Conservation (phyloP, 92 coral and sea anemone species). For the Heliopora coerulea region DNA sequence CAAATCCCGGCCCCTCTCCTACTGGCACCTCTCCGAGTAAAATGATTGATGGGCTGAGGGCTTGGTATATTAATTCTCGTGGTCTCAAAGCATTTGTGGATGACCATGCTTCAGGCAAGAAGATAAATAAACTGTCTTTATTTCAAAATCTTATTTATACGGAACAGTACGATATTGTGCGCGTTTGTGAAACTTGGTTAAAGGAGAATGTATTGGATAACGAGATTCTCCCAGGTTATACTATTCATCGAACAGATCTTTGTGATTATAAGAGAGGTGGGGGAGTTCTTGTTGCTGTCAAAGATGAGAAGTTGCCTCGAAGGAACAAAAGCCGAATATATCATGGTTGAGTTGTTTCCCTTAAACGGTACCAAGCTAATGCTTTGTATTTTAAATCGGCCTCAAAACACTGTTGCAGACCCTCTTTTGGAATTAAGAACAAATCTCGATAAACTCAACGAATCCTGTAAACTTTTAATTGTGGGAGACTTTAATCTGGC, state of each 20-base stretch:
- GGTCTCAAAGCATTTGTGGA: conserved; percentile 6
- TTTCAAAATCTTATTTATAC: not conserved
- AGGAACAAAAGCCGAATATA: not conserved
- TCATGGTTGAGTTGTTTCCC: conserved; percentile 16
- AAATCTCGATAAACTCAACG: not conserved
- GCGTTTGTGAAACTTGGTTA: conserved; percentile 35
- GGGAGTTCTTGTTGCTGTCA: conserved; percentile 30
- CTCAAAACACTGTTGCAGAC: not conserved
- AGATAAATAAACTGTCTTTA: no score
- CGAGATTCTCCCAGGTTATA: conserved; percentile 31
- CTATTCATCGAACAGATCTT: conserved; percentile 24
- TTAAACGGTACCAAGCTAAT: not conserved
- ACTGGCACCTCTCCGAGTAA: no score
- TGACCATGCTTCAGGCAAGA: no score
- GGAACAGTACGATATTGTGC: conserved; percentile 13
- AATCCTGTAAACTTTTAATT: not conserved
- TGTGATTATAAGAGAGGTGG: conserved; percentile 1
- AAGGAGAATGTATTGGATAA: not conserved
- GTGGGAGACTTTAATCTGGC: conserved; percentile 32
- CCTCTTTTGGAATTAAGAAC: not conserved
- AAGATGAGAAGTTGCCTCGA: conserved; percentile 18
- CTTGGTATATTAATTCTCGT: no score
- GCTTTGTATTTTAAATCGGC: not conserved
- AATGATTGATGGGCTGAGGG: no score
- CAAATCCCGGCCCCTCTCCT: no score